These are phyloP conservation scores for Anoplopoma fimbria DNA, from an alignment of 2,113 vertebrate genomes.

Conservation along the genomic window DNA sequence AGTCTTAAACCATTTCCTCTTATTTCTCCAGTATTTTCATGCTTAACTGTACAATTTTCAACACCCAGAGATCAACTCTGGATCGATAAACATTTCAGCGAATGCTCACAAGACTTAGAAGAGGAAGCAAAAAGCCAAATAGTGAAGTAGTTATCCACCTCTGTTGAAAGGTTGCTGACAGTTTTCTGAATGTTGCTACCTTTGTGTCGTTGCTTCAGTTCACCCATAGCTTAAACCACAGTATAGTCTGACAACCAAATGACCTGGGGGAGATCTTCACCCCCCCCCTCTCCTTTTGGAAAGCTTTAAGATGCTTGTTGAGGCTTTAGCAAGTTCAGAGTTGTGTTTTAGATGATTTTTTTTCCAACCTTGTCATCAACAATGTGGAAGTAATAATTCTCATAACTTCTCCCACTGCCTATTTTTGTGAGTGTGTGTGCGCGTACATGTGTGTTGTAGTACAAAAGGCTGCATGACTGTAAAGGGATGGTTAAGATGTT, in stretches of 20 bases:
- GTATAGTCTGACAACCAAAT: constrained; percentile 83
- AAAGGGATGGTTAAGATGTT: constrained; percentile 78
- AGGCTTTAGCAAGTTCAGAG: constrained; percentile 79
- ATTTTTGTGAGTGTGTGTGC: constrained; percentile 62
- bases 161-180: constrained; percentile 64
- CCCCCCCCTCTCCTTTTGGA: constrained; percentile 61
- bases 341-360: constrained; percentile 66
- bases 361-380: constrained; percentile 69
- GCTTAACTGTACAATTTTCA: constrained; percentile 30
- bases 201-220: constrained; percentile 68
- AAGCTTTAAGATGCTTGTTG: constrained; percentile 83
- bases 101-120: constrained; percentile 54
- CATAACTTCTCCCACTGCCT: constrained; percentile 77
- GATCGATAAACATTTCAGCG: constrained; percentile 59
- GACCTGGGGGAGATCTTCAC: constrained; percentile 67
- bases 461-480: constrained; percentile 83
- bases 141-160: constrained; percentile 70
- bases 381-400: constrained; percentile 78
- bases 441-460: constrained; percentile 76
- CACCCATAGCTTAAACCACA: constrained; percentile 73
- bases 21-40: constrained; percentile 25
- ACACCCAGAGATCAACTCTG: constrained; percentile 54
- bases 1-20: constrained; percentile 70
- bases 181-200: constrained; percentile 68
- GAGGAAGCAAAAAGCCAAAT: constrained; percentile 80